Evolutionary conservation across 2,888 invertebrate genomes (phyloP).

Genomic region (Petrophora chlorosata): DNA sequence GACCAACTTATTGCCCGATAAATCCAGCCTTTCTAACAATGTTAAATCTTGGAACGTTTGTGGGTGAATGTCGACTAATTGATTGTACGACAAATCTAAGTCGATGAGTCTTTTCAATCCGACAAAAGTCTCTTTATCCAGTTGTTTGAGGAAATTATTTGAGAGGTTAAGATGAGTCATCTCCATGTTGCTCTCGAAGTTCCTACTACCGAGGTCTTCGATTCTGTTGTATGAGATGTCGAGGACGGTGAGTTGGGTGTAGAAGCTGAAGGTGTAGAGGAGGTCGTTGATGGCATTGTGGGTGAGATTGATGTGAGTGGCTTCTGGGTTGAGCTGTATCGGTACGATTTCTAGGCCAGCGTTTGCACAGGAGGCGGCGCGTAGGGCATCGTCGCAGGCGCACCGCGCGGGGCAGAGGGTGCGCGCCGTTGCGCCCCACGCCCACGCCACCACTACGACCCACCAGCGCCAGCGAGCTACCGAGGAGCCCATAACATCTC

Average conservation of each 20-base stretch:
- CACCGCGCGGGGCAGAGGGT: conserved; percentile 92
- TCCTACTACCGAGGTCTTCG: conserved; percentile 90
- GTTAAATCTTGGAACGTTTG: conserved; percentile 91
- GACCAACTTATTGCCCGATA: conserved; percentile 90
- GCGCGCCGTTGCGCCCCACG: conserved; percentile 80
- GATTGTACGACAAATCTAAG: conserved; percentile 91
- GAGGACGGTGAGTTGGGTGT: conserved; percentile 90
- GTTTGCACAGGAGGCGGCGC: conserved; percentile 89
- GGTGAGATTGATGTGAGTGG: conserved; percentile 92
- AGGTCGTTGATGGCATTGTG: conserved; percentile 92
- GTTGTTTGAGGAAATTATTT: conserved; percentile 87
- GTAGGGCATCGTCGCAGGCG: conserved; percentile 90
- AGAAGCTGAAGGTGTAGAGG: conserved; percentile 90
- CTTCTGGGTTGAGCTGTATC: conserved; percentile 94
- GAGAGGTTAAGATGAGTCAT: conserved; percentile 91
- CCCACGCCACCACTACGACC: conserved; percentile 81
- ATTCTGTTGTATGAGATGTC: conserved; percentile 93
- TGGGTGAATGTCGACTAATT: conserved; percentile 88
- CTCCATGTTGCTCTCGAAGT: conserved; percentile 90
- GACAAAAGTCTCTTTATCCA: conserved; percentile 90
- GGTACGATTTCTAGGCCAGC: conserved; percentile 93
- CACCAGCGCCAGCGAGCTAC: conserved; percentile 79
- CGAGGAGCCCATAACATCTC: conserved; percentile 82
- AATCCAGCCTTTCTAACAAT: conserved; percentile 88
- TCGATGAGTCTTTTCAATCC: conserved; percentile 87